Conservation (phyloP, 1,140 invertebrate genomes). For the Bombus polaris region DNA sequence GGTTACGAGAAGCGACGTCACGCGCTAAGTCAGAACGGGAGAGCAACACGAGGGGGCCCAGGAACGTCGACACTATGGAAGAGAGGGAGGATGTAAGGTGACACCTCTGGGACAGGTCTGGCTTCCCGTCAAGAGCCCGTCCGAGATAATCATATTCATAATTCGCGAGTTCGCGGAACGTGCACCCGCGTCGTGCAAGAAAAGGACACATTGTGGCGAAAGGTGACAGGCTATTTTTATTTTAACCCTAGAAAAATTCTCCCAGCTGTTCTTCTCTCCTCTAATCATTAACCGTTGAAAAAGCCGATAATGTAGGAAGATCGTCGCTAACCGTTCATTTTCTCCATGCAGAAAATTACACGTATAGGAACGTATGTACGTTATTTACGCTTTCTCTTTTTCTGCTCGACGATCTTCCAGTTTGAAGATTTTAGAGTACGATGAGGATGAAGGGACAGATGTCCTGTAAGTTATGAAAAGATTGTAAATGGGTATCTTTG, state of each 20-base stretch:
- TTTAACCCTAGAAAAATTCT: not conserved
- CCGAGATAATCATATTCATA: slow-evolving; percentile 80
- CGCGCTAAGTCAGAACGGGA: slow-evolving; percentile 52
- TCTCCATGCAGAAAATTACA: slow-evolving; percentile 3
- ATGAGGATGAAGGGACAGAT: no score
- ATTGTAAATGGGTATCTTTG: no score
- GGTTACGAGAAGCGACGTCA: slow-evolving; percentile 59
- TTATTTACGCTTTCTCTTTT: not conserved
- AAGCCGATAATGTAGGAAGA: not conserved
- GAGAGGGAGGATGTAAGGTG: slow-evolving; percentile 76
- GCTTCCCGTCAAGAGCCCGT: slow-evolving; percentile 76
- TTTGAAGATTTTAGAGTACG: not conserved
- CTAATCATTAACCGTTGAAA: not conserved
- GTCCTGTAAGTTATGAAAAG: no score
- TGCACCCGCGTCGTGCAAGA: slow-evolving; percentile 54
- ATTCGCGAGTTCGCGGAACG: slow-evolving; percentile 79
- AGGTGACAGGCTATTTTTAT: slow-evolving; percentile 41
- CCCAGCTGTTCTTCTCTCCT: not conserved
- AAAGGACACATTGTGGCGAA: slow-evolving; percentile 43
- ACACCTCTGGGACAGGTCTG: slow-evolving; percentile 76
- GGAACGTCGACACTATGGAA: slow-evolving; percentile 49
- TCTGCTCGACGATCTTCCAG: not conserved
- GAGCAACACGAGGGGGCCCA: slow-evolving; percentile 20
- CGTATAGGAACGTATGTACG: not conserved
- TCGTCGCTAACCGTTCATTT: not conserved